Percentiles rank a stretch among this genome's conserved stretches.
These are phyloP conservation scores for Byasa hedistus DNA, from an alignment of 2,888 invertebrate genomes.

Conservation along the genomic window DNA sequence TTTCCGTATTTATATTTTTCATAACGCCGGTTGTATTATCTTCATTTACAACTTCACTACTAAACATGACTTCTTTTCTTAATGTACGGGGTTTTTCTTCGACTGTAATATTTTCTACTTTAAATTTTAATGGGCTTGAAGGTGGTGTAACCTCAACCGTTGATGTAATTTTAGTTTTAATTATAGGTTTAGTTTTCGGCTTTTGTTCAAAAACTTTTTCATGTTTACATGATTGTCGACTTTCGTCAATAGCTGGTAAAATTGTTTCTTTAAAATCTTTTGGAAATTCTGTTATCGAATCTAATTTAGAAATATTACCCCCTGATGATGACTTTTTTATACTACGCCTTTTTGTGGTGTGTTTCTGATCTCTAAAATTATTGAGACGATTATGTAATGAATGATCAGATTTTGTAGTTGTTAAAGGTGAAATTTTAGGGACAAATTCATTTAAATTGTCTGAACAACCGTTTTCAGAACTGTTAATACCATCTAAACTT, in stretches of 20 bases:
- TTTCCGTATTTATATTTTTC: slow-evolving; percentile 33
- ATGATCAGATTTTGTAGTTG: slow-evolving; percentile 72
- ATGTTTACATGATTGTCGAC: slow-evolving; percentile 50
- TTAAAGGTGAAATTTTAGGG: slow-evolving; percentile 47
- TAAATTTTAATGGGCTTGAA: slow-evolving; percentile 73
- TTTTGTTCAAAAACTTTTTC: slow-evolving; percentile 32
- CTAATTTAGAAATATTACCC: slow-evolving; percentile 64
- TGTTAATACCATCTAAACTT: slow-evolving; percentile 35
- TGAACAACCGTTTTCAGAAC: slow-evolving; percentile 41
- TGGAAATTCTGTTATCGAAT: slow-evolving; percentile 71
- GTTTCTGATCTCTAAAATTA: slow-evolving; percentile 44
- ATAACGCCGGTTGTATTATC: slow-evolving; percentile 1
- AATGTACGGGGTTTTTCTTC: slow-evolving; percentile 72
- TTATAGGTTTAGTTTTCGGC: slow-evolving; percentile 51
- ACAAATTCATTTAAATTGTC: slow-evolving; percentile 37
- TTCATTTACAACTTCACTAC: slow-evolving; percentile 47
- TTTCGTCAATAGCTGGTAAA: slow-evolving; percentile 74
- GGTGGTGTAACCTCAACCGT: slow-evolving; percentile 75
- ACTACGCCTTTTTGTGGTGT: slow-evolving; percentile 55
- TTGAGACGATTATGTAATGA: slow-evolving; percentile 62
- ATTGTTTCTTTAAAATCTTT: slow-evolving; percentile 47
- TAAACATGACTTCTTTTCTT: slow-evolving; percentile 66
- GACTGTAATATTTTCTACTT: slow-evolving; percentile 79
- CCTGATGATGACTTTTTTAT: slow-evolving; percentile 71
- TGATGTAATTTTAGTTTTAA: slow-evolving; percentile 78